Evolutionary conservation across 1,140 invertebrate species (phyloP).

Genomic region (Telenomus remus): DNA sequence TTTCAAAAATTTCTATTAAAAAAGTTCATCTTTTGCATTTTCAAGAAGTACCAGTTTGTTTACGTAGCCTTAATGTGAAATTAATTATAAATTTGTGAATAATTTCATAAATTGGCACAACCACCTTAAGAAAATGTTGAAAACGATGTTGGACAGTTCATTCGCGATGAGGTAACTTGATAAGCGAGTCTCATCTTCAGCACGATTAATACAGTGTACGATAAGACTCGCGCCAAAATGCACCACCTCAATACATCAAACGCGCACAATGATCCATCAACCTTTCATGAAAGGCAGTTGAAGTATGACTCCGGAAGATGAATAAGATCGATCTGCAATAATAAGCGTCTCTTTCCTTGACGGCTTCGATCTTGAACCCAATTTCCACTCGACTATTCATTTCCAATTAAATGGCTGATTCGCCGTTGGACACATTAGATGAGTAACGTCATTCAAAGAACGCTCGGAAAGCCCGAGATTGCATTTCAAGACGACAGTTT

Average conservation of each 20-base stretch:
- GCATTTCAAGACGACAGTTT: slow-evolving; percentile 30
- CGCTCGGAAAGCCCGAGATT: slow-evolving; percentile 26
- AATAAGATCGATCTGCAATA: slow-evolving; percentile 43
- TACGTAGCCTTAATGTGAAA: too few species aligned
- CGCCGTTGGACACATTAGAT: slow-evolving; percentile 41
- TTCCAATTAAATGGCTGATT: slow-evolving; percentile 59
- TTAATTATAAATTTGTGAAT: too few species aligned
- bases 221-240: slow-evolving; percentile 39
- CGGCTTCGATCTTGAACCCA: slow-evolving; percentile 40
- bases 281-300: slow-evolving; percentile 27
- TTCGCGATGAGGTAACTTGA: too few species aligned
- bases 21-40: too few species aligned
- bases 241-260: slow-evolving; percentile 37
- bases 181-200: too few species aligned
- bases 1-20: too few species aligned
- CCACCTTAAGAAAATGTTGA: too few species aligned
- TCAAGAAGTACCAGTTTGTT: too few species aligned
- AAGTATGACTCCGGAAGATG: slow-evolving; percentile 42
- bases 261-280: slow-evolving; percentile 46
- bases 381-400: slow-evolving; percentile 54
- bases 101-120: too few species aligned
- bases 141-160: too few species aligned
- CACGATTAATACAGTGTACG: slow-evolving; percentile 11
- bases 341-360: slow-evolving; percentile 37
- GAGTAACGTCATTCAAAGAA: slow-evolving; percentile 44